Conservation (phyloP, 2,113 vertebrate genomes). For the Channa maculata region DNA sequence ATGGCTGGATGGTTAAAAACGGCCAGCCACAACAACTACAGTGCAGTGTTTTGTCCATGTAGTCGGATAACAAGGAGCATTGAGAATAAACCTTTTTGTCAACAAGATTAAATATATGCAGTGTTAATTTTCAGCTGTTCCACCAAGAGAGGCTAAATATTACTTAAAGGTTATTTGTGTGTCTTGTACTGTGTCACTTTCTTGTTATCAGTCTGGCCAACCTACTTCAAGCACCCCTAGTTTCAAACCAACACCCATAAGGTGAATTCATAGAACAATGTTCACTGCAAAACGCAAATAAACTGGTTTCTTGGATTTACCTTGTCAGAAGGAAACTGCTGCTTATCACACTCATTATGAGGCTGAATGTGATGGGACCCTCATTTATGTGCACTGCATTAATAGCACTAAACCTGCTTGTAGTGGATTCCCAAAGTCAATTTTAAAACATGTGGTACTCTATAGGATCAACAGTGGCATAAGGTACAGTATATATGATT, state of each 20-base stretch:
- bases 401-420: slow-evolving; percentile 63
- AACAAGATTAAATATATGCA: slow-evolving; percentile 29
- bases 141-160: slow-evolving; percentile 33
- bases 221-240: slow-evolving; percentile 22
- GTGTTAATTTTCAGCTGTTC: slow-evolving; percentile 42
- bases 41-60: slow-evolving; percentile 39
- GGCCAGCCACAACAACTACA: slow-evolving; percentile 37
- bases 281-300: slow-evolving; percentile 52
- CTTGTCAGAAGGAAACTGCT: slow-evolving; percentile 34
- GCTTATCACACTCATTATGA: slow-evolving; percentile 48
- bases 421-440: slow-evolving; percentile 53
- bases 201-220: slow-evolving; percentile 27
- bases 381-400: slow-evolving; percentile 56
- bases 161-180: slow-evolving; percentile 19
- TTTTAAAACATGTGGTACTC: slow-evolving; percentile 69
- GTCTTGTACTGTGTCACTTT: slow-evolving; percentile 33
- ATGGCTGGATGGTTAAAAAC: slow-evolving; percentile 33
- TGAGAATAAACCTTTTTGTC: slow-evolving; percentile 18
- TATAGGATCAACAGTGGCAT: slow-evolving; percentile 72
- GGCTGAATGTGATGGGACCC: slow-evolving; percentile 48
- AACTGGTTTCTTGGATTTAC: slow-evolving; percentile 12
- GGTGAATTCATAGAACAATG: slow-evolving; percentile 20
- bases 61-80: slow-evolving; percentile 35
- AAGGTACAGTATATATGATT: slow-evolving; percentile 79
- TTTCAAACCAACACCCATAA: slow-evolving; percentile 15